phyloP scores from a whole-genome alignment of 2,113 vertebrate genomes.

The Dasypus novemcinctus region DNA sequence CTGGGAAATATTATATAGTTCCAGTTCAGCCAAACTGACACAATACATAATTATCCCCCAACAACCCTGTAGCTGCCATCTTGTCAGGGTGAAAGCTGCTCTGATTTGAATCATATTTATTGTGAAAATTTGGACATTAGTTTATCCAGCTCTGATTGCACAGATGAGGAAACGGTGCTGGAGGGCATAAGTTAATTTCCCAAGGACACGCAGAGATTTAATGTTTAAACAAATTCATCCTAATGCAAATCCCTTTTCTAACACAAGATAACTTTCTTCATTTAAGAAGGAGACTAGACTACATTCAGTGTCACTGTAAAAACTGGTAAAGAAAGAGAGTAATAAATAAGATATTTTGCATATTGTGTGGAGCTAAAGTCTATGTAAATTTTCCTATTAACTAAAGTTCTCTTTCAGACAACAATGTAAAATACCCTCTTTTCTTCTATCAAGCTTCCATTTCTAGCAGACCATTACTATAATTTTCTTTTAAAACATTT shows the following conservation, averaged over 20 bases:
- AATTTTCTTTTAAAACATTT: slow-evolving; percentile 53
- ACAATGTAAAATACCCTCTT: slow-evolving; percentile 33
- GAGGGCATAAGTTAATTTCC: neutral
- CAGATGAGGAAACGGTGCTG: neutral
- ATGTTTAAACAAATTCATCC: neutral
- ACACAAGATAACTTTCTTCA: neutral
- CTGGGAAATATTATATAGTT: neutral
- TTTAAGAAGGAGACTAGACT: neutral
- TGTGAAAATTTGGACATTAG: neutral
- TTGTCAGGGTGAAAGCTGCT: neutral
- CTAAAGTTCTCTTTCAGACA: slow-evolving; percentile 10
- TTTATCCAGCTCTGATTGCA: neutral
- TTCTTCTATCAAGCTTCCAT: slow-evolving; percentile 36
- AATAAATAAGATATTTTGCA: neutral
- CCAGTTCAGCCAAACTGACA: neutral
- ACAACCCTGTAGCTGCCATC: neutral
- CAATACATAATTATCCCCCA: neutral
- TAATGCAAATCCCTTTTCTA: neutral
- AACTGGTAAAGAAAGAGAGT: neutral
- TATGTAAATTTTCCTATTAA: neutral
- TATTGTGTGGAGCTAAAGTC: neutral
- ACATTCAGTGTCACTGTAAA: neutral
- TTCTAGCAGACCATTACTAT: slow-evolving; percentile 1
- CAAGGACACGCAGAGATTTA: neutral
- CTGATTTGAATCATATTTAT: neutral